phyloP scores from a whole-genome alignment of 2,797 vertebrate species.

The Ficedula albicollis region DNA sequence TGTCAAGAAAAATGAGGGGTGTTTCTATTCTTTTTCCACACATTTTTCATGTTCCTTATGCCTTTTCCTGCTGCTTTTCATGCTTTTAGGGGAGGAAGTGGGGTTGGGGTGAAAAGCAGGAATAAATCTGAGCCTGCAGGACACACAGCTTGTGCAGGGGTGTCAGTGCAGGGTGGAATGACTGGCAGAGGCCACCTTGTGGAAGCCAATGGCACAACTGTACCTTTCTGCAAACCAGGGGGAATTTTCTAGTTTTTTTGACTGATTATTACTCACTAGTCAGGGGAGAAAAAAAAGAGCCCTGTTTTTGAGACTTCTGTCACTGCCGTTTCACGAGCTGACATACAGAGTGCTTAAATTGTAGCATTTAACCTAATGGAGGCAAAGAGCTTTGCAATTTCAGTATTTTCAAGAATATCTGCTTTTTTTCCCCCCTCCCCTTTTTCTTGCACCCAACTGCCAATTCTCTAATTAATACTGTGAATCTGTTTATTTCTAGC shows the following conservation, averaged over 20 bases:
- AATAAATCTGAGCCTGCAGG: background rate
- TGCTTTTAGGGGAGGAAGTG: background rate
- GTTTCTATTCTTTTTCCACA: background rate
- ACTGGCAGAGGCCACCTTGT: constrained; percentile 57
- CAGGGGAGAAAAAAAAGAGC: accelerated
- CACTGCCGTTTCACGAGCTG: background rate
- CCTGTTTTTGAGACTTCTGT: background rate
- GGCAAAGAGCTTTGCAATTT: background rate
- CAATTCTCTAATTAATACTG: background rate
- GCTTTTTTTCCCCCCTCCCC: background rate
- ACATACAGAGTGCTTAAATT: background rate
- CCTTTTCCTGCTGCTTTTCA: background rate
- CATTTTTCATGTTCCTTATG: background rate
- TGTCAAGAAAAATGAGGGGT: background rate
- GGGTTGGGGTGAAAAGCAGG: accelerated
- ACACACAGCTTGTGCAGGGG: background rate
- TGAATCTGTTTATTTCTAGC: background rate
- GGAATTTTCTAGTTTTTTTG: background rate
- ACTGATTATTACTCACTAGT: background rate
- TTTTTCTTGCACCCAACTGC: background rate
- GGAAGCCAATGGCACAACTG: background rate
- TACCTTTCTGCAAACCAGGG: background rate
- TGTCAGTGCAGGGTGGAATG: background rate
- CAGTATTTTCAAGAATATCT: background rate
- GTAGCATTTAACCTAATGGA: background rate